A percentile compares a stretch with the other conserved stretches of the same genome.
Conservation (phyloP, 2,888 invertebrate genomes). For the Cephus nigrinus region DNA sequence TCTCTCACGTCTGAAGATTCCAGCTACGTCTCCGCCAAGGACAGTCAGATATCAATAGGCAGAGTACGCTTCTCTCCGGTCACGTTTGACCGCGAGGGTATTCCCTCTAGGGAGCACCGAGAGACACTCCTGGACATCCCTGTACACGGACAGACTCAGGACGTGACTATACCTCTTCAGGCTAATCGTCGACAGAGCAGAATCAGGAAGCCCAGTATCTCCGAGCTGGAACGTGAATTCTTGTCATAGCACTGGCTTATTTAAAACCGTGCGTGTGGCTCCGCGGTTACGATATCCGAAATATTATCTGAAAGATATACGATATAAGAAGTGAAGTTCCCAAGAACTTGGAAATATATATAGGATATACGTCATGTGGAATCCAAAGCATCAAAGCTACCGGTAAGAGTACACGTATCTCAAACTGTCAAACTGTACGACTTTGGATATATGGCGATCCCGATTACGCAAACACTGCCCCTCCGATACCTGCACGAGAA, state of each 20-base stretch:
- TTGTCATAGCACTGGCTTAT: conserved; percentile 69
- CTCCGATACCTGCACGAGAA: conserved; percentile 30
- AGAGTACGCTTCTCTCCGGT: conserved; percentile 61
- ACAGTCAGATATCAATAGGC: conserved; percentile 71
- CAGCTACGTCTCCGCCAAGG: conserved; percentile 88
- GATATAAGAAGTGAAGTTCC: background rate
- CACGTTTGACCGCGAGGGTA: conserved; percentile 55
- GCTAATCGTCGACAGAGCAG: conserved; percentile 65
- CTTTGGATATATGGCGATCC: conserved; percentile 19
- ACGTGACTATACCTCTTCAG: conserved; percentile 69
- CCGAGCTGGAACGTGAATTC: conserved; percentile 70
- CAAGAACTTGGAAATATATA: background rate
- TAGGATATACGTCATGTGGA: background rate
- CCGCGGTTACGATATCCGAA: background rate
- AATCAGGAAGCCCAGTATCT: conserved; percentile 68
- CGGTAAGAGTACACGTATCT: background rate
- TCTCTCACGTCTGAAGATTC: conserved; percentile 88
- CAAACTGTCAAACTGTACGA: background rate
- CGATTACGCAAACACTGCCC: conserved; percentile 49
- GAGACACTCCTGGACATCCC: conserved; percentile 72
- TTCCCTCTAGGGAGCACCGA: conserved; percentile 43
- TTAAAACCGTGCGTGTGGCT: conserved; percentile 36
- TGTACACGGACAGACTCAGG: conserved; percentile 68
- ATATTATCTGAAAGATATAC: background rate
- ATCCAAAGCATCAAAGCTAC: background rate